Evolutionary conservation across 1,140 invertebrate genomes (phyloP), one percentile per base, ranked within the genome.

Genomic region (Pseudachorutes palmiensis): DNA sequence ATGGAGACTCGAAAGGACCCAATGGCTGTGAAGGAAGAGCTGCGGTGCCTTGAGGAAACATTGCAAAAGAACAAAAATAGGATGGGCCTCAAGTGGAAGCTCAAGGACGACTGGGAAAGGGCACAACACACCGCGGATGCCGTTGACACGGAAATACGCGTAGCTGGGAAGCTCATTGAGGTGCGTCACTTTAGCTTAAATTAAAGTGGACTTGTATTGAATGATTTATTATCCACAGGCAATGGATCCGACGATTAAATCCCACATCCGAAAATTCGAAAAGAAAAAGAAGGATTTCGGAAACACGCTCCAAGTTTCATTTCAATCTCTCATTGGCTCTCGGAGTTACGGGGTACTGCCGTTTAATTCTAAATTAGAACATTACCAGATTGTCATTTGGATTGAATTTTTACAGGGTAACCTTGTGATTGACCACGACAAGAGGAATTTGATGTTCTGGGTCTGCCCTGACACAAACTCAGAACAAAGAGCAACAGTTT

Each of bases 371-470:
- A 22, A 32, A n/a, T n/a, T n/a, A n/a, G n/a, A n/a, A n/a, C n/a
- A n/a, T n/a, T n/a, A n/a, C n/a, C n/a, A n/a, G n/a, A n/a, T n/a
- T n/a, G n/a, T n/a, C n/a, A n/a, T 69, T 58, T 59, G 1, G 14
- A n/a, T 62, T 28, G 33, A 28, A 59, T 12, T 33, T 66, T 77
- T 78, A 66, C 69, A 85, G 79, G 87, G 86, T 16, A 76, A 74
- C 33, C 79, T 90, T 66, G 78, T 82, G 2, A 85, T 89, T 26
- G 80, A 87, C 77, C 81, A 86, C 71, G 76, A 76, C 16, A 75
- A 80, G 1, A 81, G 82, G 68, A 79, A 76, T 5, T 77, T 90
- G 22, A 28, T 31, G 22, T 67, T 28, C 41, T 62, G n/a, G n/a
- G 65, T 67, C 19, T 32, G 58, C 29, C 45, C 29, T 12, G 59